Percentiles rank a stretch among this genome's conserved stretches.
Evolutionary conservation across 1,140 invertebrate species (phyloP).

Genomic region (Drosophila lacteicornis): DNA sequence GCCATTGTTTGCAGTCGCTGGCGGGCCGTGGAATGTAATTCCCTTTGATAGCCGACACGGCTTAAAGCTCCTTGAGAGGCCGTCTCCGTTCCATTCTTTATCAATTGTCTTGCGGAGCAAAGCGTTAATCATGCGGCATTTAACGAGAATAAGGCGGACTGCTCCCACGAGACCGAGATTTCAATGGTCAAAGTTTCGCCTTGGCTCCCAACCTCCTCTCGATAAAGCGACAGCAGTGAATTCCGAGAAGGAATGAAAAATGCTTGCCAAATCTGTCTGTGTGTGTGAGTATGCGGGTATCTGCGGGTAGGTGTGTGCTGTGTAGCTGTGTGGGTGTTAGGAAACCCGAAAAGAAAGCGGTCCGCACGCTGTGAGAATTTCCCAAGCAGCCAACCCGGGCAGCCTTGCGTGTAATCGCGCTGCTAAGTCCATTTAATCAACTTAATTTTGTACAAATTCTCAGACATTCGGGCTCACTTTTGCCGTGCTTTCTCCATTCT

Average conservation of each 20-base stretch:
- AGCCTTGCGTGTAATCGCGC: conserved; percentile 78
- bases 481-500: conserved; percentile 22
- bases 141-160: conserved; percentile 64
- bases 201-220: conserved; percentile 27
- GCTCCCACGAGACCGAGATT: conserved; percentile 71
- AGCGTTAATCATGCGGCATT: conserved; percentile 81
- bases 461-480: conserved; percentile 64
- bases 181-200: conserved; percentile 72
- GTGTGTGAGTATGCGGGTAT: conserved; percentile 17
- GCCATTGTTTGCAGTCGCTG: conserved; percentile 36
- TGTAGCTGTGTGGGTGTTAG: conserved; percentile 23
- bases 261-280: conserved; percentile 33
- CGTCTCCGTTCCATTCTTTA: conserved; percentile 54
- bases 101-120: conserved; percentile 75
- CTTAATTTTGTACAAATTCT: conserved; percentile 82
- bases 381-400: conserved; percentile 18
- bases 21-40: conserved; percentile 39
- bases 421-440: conserved; percentile 82
- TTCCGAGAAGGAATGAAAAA: conserved; percentile 68
- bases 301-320: conserved; percentile 24
- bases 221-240: conserved; percentile 58
- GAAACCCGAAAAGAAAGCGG: conserved; percentile 33
- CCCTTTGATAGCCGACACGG: conserved; percentile 36
- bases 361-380: conserved; percentile 45
- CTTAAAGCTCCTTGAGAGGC: conserved; percentile 43